Percentiles rank a stretch among this genome's conserved stretches.
phyloP scores from a whole-genome alignment of 2,888 invertebrate species.

The Xiphydria camelus region DNA sequence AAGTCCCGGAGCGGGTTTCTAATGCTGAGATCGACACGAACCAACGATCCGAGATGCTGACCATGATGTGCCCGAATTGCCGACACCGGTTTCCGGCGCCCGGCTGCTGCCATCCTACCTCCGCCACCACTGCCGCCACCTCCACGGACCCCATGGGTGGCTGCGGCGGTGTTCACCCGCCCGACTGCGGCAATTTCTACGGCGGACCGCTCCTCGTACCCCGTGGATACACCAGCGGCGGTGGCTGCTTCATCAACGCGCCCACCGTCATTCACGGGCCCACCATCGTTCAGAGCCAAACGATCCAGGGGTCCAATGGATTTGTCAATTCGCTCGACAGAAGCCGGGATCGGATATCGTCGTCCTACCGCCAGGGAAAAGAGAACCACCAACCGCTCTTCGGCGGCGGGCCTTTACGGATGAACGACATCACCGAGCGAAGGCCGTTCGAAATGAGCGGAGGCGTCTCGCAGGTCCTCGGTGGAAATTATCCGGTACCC shows the following conservation, averaged over 20 bases:
- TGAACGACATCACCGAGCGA: no score
- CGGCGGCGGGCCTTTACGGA: no score
- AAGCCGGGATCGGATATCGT: not conserved
- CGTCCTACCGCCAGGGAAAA: no score
- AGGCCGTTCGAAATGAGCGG: no score
- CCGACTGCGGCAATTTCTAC: slow-evolving; percentile 28
- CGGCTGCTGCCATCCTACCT: slow-evolving; percentile 42
- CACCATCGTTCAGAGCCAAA: slow-evolving; percentile 30
- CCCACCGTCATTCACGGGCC: slow-evolving; percentile 42
- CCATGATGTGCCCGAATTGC: slow-evolving; percentile 72
- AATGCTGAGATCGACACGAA: slow-evolving; percentile 18
- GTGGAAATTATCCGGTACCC: no score
- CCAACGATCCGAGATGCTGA: slow-evolving; percentile 50
- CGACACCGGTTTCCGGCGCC: slow-evolving; percentile 64
- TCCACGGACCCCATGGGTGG: not conserved
- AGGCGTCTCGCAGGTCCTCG: no score
- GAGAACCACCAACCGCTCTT: no score
- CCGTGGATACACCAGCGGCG: slow-evolving; percentile 32
- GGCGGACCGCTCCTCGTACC: slow-evolving; percentile 35
- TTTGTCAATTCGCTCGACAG: no score
- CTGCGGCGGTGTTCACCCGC: not conserved
- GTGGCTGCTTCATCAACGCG: slow-evolving; percentile 44
- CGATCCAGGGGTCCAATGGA: no score
- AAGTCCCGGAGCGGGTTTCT: slow-evolving; percentile 1
- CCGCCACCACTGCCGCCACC: slow-evolving; percentile 7